Conservation (phyloP, 2,888 invertebrate genomes). For the Tromatobia lineatoria region DNA sequence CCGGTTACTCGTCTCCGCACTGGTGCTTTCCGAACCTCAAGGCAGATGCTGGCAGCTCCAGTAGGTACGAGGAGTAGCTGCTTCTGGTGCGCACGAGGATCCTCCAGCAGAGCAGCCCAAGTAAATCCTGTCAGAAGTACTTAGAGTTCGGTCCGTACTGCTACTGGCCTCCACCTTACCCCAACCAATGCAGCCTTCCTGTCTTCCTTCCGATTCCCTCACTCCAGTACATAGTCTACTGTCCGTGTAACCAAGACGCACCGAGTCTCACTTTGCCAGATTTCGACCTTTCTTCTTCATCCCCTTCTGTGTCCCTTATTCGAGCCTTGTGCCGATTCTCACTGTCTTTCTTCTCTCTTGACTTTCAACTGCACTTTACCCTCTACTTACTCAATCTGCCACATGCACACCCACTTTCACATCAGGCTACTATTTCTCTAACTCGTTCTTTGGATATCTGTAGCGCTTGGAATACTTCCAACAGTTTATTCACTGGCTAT, state of each 20-base stretch:
- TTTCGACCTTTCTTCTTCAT: slow-evolving; percentile 55
- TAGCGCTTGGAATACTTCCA: slow-evolving; percentile 45
- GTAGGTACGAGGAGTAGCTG: neutral
- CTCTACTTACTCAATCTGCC: slow-evolving; percentile 43
- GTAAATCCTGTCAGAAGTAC: slow-evolving; percentile 83
- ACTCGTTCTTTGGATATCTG: slow-evolving; percentile 13
- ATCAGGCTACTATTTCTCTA: slow-evolving; percentile 40
- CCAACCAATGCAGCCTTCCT: slow-evolving; percentile 29
- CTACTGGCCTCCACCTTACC: slow-evolving; percentile 69
- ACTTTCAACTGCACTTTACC: slow-evolving; percentile 41
- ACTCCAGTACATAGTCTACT: slow-evolving; percentile 50
- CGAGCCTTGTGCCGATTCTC: neutral
- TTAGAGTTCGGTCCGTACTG: slow-evolving; percentile 78
- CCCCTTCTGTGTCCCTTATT: slow-evolving; percentile 33
- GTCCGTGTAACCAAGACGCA: slow-evolving; percentile 75
- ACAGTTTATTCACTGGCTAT: slow-evolving; percentile 61
- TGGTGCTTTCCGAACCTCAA: slow-evolving; percentile 46
- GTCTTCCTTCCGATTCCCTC: slow-evolving; percentile 21
- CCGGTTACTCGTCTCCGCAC: slow-evolving; percentile 58
- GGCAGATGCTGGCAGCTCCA: slow-evolving; percentile 47
- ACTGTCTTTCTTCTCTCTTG: slow-evolving; percentile 66
- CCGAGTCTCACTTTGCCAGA: slow-evolving; percentile 56
- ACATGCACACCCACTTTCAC: slow-evolving; percentile 28
- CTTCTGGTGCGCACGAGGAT: slow-evolving; percentile 35
- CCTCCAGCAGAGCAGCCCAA: slow-evolving; percentile 67